These are phyloP conservation scores for Paraplagusia blochii DNA, from an alignment of 2,113 vertebrate genomes.

Conservation along the genomic window DNA sequence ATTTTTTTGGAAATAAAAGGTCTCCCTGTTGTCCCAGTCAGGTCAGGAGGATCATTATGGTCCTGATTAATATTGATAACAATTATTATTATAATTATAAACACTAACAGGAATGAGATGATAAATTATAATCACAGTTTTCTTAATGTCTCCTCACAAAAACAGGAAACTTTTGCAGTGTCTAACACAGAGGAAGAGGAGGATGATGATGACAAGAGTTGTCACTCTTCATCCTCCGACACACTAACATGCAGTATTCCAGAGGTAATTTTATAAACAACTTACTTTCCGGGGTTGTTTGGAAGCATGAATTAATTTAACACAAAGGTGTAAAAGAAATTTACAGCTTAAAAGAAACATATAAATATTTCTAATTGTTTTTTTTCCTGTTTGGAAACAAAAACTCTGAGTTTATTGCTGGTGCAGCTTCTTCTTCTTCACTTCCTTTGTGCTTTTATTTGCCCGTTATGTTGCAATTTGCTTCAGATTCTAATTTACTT, in stretches of 20 bases:
- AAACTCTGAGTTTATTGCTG: too few relatives aligned
- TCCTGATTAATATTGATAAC: too few relatives aligned
- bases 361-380: background rate
- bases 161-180: constrained; percentile 61
- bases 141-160: constrained; percentile 34
- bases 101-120: too few relatives aligned
- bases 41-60: too few relatives aligned
- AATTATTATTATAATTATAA: too few relatives aligned
- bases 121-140: background rate
- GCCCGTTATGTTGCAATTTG: background rate
- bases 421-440: background rate
- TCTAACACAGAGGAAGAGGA: constrained; percentile 62
- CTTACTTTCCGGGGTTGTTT: constrained; percentile 16
- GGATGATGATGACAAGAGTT: constrained; percentile 41
- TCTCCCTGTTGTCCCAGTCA: too few relatives aligned
- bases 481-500: constrained; percentile 8
- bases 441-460: constrained; percentile 1
- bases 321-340: too few relatives aligned
- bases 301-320: background rate
- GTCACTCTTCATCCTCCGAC: constrained; percentile 75
- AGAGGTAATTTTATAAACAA: constrained; percentile 66
- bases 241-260: constrained; percentile 73
- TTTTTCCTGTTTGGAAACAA: background rate
- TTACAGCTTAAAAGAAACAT: too few relatives aligned
- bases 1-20: too few relatives aligned